A percentile compares a stretch with the other conserved stretches of the same genome.
Evolutionary conservation across 2,888 invertebrate species (phyloP).

Genomic region (Coelopa pilipes): DNA sequence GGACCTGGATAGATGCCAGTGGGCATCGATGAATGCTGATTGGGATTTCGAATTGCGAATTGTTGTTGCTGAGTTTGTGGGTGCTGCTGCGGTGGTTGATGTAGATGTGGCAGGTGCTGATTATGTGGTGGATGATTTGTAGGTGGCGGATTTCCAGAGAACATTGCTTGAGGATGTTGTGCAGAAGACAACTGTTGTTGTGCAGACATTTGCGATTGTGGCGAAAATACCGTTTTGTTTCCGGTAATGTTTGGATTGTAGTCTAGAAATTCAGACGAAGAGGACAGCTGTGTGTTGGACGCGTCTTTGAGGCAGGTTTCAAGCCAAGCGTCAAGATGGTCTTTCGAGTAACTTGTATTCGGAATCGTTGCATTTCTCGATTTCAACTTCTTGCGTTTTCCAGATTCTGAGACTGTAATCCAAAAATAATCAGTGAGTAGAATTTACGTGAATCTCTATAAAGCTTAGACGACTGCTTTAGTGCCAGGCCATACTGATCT

Average conservation of each 20-base stretch:
- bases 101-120: conserved; percentile 47
- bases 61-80: conserved; percentile 50
- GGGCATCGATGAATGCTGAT: conserved; percentile 34
- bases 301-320: conserved; percentile 66
- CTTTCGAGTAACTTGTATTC: conserved; percentile 56
- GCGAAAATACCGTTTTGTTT: conserved; percentile 30
- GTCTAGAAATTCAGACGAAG: conserved; percentile 65
- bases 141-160: conserved; percentile 32
- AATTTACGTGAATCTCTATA: not conserved
- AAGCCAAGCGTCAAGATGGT: conserved; percentile 65
- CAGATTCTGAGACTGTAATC: conserved; percentile 54
- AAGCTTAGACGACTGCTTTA: conserved; percentile 33
- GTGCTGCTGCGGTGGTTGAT: conserved; percentile 41
- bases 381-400: conserved; percentile 64
- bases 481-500: conserved; percentile 31
- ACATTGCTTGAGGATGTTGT: conserved; percentile 42
- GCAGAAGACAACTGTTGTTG: conserved; percentile 43
- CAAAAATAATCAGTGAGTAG: not conserved
- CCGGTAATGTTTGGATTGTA: conserved; percentile 58
- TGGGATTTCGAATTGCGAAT: conserved; percentile 50
- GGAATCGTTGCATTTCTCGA: conserved; percentile 58
- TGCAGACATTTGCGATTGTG: conserved; percentile 35
- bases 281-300: conserved; percentile 62
- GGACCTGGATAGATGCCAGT: conserved; percentile 51
- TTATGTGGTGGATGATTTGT: conserved; percentile 28